phyloP scores from a whole-genome alignment of 2,797 vertebrate genomes.

The Propithecus perrieri region DNA sequence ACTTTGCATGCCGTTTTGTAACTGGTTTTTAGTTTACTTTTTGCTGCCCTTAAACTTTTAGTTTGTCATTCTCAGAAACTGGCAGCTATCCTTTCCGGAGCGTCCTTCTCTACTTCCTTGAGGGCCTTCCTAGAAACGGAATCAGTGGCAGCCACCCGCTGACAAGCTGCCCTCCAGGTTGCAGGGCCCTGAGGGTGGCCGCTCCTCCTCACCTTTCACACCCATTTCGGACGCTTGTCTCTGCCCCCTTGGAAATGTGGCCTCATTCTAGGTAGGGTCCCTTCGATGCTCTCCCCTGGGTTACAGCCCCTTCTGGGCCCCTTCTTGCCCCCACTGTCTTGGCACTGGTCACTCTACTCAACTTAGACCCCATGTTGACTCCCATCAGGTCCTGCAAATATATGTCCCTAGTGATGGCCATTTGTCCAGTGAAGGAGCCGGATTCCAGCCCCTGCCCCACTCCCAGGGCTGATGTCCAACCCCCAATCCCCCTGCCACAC shows the following conservation, averaged over 20 bases:
- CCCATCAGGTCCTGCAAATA: background rate
- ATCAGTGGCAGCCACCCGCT: fast-evolving
- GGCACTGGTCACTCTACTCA: background rate
- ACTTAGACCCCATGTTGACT: background rate
- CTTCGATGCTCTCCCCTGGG: background rate
- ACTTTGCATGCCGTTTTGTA: background rate
- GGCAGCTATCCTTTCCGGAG: background rate
- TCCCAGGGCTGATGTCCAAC: background rate
- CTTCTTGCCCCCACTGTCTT: background rate
- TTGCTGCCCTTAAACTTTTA: background rate
- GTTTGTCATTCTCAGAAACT: background rate
- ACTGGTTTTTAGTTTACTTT: background rate
- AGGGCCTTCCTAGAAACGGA: background rate
- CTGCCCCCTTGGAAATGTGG: background rate
- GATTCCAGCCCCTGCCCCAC: background rate
- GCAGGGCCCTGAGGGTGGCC: background rate
- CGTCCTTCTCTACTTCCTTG: background rate
- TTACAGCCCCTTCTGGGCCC: background rate
- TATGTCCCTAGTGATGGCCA: background rate
- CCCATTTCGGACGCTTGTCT: background rate
- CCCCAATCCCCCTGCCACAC: background rate
- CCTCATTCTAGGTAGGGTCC: background rate
- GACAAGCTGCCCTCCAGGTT: background rate
- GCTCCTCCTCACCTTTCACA: background rate
- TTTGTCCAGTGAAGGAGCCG: background rate